Evolutionary conservation across 2,113 vertebrate genomes (phyloP).

Genomic region (Pavo muticus): DNA sequence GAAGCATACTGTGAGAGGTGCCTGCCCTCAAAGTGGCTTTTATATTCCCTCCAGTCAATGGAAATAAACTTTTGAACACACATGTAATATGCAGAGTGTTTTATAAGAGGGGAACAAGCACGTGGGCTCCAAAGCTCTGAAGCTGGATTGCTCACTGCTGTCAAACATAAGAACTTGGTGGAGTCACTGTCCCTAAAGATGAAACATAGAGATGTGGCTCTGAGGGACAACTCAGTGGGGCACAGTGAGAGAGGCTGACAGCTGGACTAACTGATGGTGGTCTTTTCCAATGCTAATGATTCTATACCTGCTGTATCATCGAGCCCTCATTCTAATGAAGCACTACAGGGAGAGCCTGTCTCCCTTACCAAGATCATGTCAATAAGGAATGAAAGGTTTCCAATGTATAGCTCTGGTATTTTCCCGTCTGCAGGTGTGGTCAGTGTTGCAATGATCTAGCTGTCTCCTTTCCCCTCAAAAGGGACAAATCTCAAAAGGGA

Average conservation of each 20-base stretch:
- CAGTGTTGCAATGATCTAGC: not conserved
- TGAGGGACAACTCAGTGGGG: too few relatives aligned
- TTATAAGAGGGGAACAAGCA: not conserved
- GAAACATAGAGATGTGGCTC: too few relatives aligned
- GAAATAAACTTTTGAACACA: not conserved
- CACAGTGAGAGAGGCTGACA: too few relatives aligned
- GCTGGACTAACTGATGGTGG: too few relatives aligned
- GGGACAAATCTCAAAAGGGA: not conserved
- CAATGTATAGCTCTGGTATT: not conserved
- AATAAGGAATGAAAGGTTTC: not conserved
- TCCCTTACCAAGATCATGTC: not conserved
- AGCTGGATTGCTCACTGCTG: not conserved
- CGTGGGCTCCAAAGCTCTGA: not conserved
- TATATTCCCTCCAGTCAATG: not conserved
- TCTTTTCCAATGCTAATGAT: too few relatives aligned
- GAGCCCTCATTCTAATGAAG: slow-evolving; percentile 3
- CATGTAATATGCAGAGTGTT: not conserved
- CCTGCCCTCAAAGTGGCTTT: not conserved
- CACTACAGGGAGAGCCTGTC: not conserved
- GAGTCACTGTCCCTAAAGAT: too few relatives aligned
- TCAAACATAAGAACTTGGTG: not conserved
- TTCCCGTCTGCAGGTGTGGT: not conserved
- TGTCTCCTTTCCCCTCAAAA: not conserved
- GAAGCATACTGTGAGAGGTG: not conserved
- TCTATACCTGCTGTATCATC: not conserved